A percentile compares a stretch with the other conserved stretches of the same genome.
Conservation (phyloP, 2,888 invertebrate genomes). For the Drosophila sordidapex region DNA sequence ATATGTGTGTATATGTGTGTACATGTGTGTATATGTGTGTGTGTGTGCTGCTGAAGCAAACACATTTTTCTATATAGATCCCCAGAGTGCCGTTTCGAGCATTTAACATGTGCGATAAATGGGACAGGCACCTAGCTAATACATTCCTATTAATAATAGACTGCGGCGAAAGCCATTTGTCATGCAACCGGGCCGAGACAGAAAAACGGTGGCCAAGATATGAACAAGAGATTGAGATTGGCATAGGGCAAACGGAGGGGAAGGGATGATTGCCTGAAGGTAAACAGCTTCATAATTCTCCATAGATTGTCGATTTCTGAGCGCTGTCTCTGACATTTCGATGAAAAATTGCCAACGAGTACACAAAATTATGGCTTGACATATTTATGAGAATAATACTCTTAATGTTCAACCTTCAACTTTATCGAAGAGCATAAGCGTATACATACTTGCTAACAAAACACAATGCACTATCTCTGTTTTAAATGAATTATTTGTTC, state of each 20-base stretch:
- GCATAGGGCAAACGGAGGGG: neutral
- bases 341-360: constrained; percentile 55
- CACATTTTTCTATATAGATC: constrained; percentile 65
- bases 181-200: constrained; percentile 43
- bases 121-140: constrained; percentile 65
- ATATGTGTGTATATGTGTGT: neutral
- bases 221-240: constrained; percentile 5
- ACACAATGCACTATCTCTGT: neutral
- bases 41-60: constrained; percentile 6
- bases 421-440: neutral
- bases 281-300: constrained; percentile 64
- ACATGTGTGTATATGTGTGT: neutral
- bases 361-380: constrained; percentile 51
- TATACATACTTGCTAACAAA: neutral
- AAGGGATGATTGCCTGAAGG: constrained; percentile 46
- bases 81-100: constrained; percentile 68
- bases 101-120: constrained; percentile 78
- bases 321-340: constrained; percentile 49
- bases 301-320: constrained; percentile 59
- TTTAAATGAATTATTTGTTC: neutral
- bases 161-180: constrained; percentile 73
- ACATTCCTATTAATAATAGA: constrained; percentile 78
- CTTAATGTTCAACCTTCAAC: constrained; percentile 4
- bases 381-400: constrained; percentile 46
- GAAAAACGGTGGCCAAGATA: constrained; percentile 15